A percentile compares a stretch with the other conserved stretches of the same genome.
Evolutionary conservation across 2,113 vertebrate species (phyloP).

Genomic region (Noturus placidus): DNA sequence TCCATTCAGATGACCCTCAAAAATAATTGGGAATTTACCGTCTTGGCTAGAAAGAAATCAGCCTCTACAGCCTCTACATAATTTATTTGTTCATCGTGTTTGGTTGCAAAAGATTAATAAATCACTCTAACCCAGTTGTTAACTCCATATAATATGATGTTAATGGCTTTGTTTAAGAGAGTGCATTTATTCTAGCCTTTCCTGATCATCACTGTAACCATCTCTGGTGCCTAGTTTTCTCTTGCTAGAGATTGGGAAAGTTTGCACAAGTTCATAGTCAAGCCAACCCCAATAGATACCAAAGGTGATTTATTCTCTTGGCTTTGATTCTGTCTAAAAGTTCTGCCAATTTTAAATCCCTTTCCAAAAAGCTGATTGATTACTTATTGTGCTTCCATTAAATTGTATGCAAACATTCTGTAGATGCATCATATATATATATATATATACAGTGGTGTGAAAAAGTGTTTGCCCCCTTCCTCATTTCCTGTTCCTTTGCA

Average conservation of each 20-base stretch:
- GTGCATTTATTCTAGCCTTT: background rate
- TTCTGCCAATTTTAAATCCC: background rate
- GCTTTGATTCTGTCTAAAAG: background rate
- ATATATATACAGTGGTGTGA: too few relatives aligned
- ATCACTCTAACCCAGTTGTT: background rate
- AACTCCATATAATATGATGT: background rate
- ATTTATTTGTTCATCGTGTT: background rate
- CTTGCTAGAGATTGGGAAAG: background rate
- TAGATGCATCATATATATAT: background rate
- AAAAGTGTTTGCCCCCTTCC: too few relatives aligned
- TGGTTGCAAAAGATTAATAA: background rate
- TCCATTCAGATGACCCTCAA: background rate
- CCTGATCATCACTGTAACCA: background rate
- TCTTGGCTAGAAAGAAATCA: background rate
- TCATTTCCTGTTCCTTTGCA: too few relatives aligned
- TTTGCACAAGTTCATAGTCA: background rate
- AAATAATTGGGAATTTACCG: background rate
- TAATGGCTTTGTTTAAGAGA: background rate
- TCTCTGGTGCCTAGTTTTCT: background rate
- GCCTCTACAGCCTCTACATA: background rate
- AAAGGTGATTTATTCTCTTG: slow-evolving; percentile 3
- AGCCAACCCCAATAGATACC: background rate
- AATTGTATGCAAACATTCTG: background rate
- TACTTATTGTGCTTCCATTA: background rate
- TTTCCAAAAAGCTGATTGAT: background rate